Conservation (phyloP, 2,888 invertebrate genomes). For the Iselma pallidipennis region DNA sequence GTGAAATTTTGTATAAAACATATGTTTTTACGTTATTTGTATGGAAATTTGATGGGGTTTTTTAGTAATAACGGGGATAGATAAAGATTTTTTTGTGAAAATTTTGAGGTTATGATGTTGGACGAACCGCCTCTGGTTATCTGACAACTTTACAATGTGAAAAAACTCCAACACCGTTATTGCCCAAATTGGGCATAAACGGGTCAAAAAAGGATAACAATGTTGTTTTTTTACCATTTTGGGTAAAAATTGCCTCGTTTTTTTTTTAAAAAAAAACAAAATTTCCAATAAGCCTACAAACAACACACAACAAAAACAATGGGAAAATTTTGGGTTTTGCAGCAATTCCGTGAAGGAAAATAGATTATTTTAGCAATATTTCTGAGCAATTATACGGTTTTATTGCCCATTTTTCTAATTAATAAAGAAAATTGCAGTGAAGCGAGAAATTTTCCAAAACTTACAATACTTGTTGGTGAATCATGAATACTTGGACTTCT, state of each 20-base stretch:
- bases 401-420: neutral
- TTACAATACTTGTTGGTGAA: constrained; percentile 63
- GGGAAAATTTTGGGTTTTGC: neutral
- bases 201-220: constrained; percentile 32
- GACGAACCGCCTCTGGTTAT: constrained; percentile 2
- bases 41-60: constrained; percentile 3
- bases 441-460: constrained; percentile 41
- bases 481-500: constrained; percentile 72
- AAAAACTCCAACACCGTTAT: constrained; percentile 40
- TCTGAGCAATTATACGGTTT: neutral
- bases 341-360: neutral
- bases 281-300: constrained; percentile 6
- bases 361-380: neutral
- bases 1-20: no score
- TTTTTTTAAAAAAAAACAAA: neutral
- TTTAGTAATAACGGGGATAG: no score
- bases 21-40: no score
- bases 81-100: neutral
- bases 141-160: constrained; percentile 39
- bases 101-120: neutral
- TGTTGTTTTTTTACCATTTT: constrained; percentile 23
- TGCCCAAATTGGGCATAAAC: constrained; percentile 24
- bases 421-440: constrained; percentile 2
- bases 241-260: neutral
- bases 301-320: neutral